Evolutionary conservation across 2,888 invertebrate species (phyloP), one percentile per base, ranked within the genome.

Genomic region (Clepsis dumicolana): DNA sequence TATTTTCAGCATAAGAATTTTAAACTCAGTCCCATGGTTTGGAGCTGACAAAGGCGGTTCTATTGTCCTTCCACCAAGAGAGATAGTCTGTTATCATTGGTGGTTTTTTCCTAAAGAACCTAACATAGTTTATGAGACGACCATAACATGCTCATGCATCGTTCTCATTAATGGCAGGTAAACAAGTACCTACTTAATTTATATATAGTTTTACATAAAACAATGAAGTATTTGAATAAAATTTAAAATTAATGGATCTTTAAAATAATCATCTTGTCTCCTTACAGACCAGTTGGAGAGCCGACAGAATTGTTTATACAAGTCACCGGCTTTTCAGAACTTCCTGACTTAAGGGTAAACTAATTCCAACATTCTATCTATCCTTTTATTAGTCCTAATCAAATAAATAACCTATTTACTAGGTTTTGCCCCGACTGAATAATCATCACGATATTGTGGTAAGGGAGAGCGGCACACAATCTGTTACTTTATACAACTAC

Each of bases 91-190:
- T 14, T 93, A 85, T 61, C 87, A 86, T 44, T 93, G 90, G 90
- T 93, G 93, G 93, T 94, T 93, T 77, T 93, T 91, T 69, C 93
- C 93, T 1, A 89, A 82, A 72, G 73, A 72, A 1, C 78, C 82
- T 4, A 75, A 91, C 54, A 84, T 83, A 73, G 88, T 92, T 1
- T 93, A 93, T 70, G 84, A 87, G 57, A 90, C 92, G 0, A 90
- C 85, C 0, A 76, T 92, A 1, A 90, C 88, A 18, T 88, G 90
- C 64, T 88, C 92, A 1, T 92, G 91, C 69, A 74, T 93, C 10
- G 91, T 90, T 70, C 77, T 93, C 50, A 88, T 93, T 62, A 73
- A 88, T 66, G 88, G 84, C 72, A 88, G 85, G 93, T 92, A 75
- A 77, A 69, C 3, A 29, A 3, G 29, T 4, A 29, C 3, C 3